Evolutionary conservation across 2,888 invertebrate species (phyloP), one percentile per base, ranked within the genome.

Genomic region (Eristalinus sepulchralis): DNA sequence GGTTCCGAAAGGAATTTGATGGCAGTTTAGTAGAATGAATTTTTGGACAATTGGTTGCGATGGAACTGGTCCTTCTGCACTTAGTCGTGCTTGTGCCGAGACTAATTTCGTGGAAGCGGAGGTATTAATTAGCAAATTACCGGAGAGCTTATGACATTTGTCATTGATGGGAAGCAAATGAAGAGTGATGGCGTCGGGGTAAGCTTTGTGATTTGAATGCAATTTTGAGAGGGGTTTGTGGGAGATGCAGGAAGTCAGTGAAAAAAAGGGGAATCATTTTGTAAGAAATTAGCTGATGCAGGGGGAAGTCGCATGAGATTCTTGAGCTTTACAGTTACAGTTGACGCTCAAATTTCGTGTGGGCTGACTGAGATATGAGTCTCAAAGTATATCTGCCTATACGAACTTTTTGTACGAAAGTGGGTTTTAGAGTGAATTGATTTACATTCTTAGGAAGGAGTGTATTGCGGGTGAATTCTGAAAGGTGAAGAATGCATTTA

Each of bases 111-210:
- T 60, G 77, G 73, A 77, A 85, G 85, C 72, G 68, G 63, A 63
- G 63, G 76, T 47, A 79, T 85, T 85, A 85, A 81, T 81, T 81
- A 77, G 84, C 59, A 81, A 68, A 85, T 85, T 85, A 72, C 39
- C 36, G 34, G 27, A 62, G 59, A 31, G 55, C 22, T 67, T 33
- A 60, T 67, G 76, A 60, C 36, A 57, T 11, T 39, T 66, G 64
- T 22, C 31, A 36, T 3, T 55, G 66, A 75, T 64, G 57, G n/a
- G 59, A 34, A 9, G 1, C 34, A 34, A 2, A 10, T 11, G 39
- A n/a, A 47, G 39, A 31, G 20, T 10, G 36, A 64, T 57, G 72
- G 60, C 11, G 20, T 10, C 24, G 24, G 20, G 27, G 20, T 27
- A 24, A 34, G 34, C 34, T 34, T 13, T 39, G 13, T 47, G 47